A percentile compares a stretch with the other conserved stretches of the same genome.
phyloP scores from a whole-genome alignment of 2,113 vertebrate species.

The Sphyrna mokarran region DNA sequence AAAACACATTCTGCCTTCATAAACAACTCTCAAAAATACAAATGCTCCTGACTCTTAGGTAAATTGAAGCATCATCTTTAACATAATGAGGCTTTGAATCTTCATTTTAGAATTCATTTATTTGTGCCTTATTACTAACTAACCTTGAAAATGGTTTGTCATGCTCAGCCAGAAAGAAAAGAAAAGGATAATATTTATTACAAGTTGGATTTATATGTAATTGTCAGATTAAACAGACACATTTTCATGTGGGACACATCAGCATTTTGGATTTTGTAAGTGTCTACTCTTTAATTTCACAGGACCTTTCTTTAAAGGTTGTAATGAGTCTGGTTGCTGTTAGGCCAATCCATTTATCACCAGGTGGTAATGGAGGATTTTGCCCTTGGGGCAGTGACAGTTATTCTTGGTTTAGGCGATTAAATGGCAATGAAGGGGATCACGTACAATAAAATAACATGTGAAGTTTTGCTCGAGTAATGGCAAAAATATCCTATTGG shows the following conservation, averaged over 20 bases:
- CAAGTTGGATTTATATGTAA: not conserved
- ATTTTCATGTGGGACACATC: not conserved
- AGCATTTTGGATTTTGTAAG: slow-evolving; percentile 54
- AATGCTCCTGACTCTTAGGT: not conserved
- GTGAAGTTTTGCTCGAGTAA: slow-evolving; percentile 20
- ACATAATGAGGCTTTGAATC: not conserved
- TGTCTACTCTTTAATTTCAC: slow-evolving; percentile 55
- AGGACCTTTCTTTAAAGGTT: slow-evolving; percentile 55
- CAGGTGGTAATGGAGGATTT: slow-evolving; percentile 60
- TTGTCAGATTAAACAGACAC: slow-evolving; percentile 14
- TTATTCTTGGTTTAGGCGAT: slow-evolving; percentile 59
- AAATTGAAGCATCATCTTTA: not conserved
- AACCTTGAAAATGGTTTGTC: slow-evolving; percentile 11
- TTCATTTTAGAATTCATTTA: slow-evolving; percentile 11
- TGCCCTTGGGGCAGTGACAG: slow-evolving; percentile 52
- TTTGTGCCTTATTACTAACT: not conserved
- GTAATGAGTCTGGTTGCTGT: slow-evolving; percentile 64
- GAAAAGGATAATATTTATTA: slow-evolving; percentile 18
- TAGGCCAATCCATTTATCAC: slow-evolving; percentile 63
- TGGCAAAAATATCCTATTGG: not conserved
- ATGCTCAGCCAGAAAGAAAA: not conserved
- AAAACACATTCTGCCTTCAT: not conserved
- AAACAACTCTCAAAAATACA: not conserved
- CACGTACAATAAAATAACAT: slow-evolving; percentile 42
- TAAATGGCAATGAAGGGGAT: slow-evolving; percentile 56